Base-by-base conservation (phyloP, 2,113 vertebrate genomes). In the Phylloscopus trochiloides region DNA sequence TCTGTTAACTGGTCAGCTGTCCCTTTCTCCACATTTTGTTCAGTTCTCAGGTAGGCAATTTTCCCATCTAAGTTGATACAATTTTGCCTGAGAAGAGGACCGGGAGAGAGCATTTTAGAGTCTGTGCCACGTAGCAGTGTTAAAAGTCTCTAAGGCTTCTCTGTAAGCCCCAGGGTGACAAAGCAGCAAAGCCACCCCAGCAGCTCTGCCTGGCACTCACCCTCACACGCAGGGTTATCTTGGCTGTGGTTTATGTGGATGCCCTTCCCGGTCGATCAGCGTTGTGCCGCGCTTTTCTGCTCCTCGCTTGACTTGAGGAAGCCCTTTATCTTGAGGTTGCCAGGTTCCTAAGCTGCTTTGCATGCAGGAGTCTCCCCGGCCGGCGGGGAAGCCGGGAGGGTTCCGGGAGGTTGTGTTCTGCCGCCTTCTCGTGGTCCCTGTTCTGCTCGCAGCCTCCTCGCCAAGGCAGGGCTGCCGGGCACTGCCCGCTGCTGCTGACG, bases 401-500 rank as follows among this genome's bases (percentile, higher is more conserved):
- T 32, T 50, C 15, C 65, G 1, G 48, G 16, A 18, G 32, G 28
- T 65, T 89, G 16, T 72, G 24, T 91, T 75, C 17, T 36, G 72
- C 94, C 86, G 96, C 20, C 94, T 94, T 96, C 97, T 96, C 74
- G 95, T 59, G 98, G 90, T 42, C 55, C 11, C 3, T 1, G 1
- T 0, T 31, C 58, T 26, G 55, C 38, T 25, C 3, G 78, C 73
- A 54, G 10, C 4, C 70, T 52, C 14, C 4, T 4, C 50, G 32
- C 62, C 22, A 0, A 9, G 73, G 25, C 38, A 2, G 28, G 21
- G 12, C 71, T 36, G 38, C 21, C 36, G 3, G 31, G 21, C 42
- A 9, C 70, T 40, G 38, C 19, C 16, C 57, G 29, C 0, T 3
- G 20, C 78, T 52, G 36, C 10, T n/a, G 22, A 3, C 15, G 13